Conservation (phyloP, 1,140 invertebrate species). For the Trypoxylus dichotomus region DNA sequence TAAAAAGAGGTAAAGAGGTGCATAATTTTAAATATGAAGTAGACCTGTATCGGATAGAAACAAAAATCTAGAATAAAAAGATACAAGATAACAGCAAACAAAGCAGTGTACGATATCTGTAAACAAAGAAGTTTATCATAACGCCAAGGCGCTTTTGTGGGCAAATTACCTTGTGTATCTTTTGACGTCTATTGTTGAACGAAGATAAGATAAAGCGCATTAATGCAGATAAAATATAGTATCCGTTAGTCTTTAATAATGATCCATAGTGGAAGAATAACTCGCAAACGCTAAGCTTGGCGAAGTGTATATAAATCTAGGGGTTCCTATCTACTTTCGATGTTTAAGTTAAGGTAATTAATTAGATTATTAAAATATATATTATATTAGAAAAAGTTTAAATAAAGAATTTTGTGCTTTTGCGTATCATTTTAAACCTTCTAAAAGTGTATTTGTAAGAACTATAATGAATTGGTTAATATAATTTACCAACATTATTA, state of each 20-base stretch:
- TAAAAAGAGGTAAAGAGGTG: too few relatives aligned
- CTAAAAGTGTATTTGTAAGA: not conserved
- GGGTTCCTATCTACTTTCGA: too few relatives aligned
- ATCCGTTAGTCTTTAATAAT: not conserved
- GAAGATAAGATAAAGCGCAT: not conserved
- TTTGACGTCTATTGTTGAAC: slow-evolving; percentile 8
- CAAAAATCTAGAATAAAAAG: slow-evolving; percentile 6
- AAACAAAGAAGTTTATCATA: not conserved
- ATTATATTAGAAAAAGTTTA: not conserved
- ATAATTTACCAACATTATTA: too few relatives aligned
- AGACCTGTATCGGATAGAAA: not conserved
- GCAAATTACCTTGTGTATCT: not conserved
- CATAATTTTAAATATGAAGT: too few relatives aligned
- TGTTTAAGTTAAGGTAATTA: too few relatives aligned
- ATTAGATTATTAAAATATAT: not conserved
- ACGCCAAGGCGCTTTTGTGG: not conserved
- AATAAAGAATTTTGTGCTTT: not conserved
- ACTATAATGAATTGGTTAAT: too few relatives aligned
- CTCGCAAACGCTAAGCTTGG: not conserved
- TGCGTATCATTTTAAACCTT: not conserved
- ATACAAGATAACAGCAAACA: not conserved
- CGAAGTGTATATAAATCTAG: too few relatives aligned
- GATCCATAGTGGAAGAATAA: not conserved
- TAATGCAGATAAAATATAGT: not conserved
- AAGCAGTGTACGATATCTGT: not conserved